Evolutionary conservation across 2,888 invertebrate species (phyloP), one percentile per base, ranked within the genome.

Genomic region (Agrilus mali): DNA sequence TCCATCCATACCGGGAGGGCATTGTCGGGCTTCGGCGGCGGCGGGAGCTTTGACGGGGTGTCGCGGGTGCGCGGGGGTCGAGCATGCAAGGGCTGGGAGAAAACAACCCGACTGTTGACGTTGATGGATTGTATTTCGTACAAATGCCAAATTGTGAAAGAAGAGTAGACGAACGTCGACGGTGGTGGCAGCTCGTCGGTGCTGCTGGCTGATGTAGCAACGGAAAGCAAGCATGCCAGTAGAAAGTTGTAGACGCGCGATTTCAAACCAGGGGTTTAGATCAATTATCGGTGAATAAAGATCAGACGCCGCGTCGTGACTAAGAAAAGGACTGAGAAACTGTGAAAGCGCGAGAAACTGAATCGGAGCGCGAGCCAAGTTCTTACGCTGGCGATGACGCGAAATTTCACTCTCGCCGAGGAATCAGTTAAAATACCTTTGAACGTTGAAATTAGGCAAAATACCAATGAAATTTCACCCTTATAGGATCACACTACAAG

Each of bases 131-230:
- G 61, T 65, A 65, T 67, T 68, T 60, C 67, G 67, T 68, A 67
- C 68, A 68, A 69, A 69, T 67, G 67, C 67, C 68, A 68, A 68
- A 68, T 68, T 67, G 68, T 68, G 68, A 68, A 68, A 64, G 65
- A 64, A 59, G 62, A 64, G 61, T 60, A 61, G 57, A 56, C 53
- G 54, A 48, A 48, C 40, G 44, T 42, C 42, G 45, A 27, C 27
- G 10, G 8, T 12, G 12, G 10, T 5, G 40, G 15, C n/a, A 44
- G 46, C 48, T 6, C 20, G 20, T 4, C 20, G 4, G 13, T 33
- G 12, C 12, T 27, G 27, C 10, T 27, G 27, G 27, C 27, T 27
- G 27, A 27, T 27, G 27, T 27, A 41, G 33, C 41, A 42, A 34
- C 38, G 47, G 37, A 33, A 49, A 55, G 54, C 56, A 59, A 59